Base-by-base conservation (phyloP, 2,888 invertebrate genomes). In the Atethmia centrago region DNA sequence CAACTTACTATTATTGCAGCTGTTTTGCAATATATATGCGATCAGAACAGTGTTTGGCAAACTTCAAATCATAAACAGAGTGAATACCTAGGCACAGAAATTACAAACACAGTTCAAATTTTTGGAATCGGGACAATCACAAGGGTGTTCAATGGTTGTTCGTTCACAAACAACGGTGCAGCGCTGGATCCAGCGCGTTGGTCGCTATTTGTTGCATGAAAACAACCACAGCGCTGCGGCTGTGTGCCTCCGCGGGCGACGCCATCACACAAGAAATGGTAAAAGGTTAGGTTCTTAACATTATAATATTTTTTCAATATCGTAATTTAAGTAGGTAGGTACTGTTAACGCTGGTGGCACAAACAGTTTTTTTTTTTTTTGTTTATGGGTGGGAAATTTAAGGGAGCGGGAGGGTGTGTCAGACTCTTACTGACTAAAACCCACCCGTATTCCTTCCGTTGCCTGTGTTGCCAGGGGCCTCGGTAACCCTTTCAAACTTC, bases 201-300 rank as follows among this genome's bases (percentile, higher is more conserved):
- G 28, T 12, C 51, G 45, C 72, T 83, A 69, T 80, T 80, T 83
- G 83, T 66, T 73, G 73, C 73, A 83, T 83, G 83, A 70, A 83
- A 72, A 83, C 79, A 83, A 83, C 80, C 83, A 49, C 83, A 78
- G 63, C 28, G 55, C 66, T 78, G 79, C 31, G 79, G 83, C 69
- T 3, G 12, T 58, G 53, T 59, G 64, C 66, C 25, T 66, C 61
- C 64, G 56, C 56, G 56, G 36, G 14, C 31, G 7, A 21, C 14
- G 53, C 8, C 61, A 59, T 12, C 14, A 10, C 3, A 21, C 28
- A 63, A 19, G 45, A 7, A 40, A 64, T 5, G 21, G 0, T 8
- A 82, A 77, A 75, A 62, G 49, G 25, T 21, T 36, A 73, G 3
- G 16, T 64, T 16, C n/a, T 10, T n/a, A 45, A 21, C 16, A 31